Evolutionary conservation across 2,113 vertebrate genomes (phyloP).

Genomic region (Catharus minimus): DNA sequence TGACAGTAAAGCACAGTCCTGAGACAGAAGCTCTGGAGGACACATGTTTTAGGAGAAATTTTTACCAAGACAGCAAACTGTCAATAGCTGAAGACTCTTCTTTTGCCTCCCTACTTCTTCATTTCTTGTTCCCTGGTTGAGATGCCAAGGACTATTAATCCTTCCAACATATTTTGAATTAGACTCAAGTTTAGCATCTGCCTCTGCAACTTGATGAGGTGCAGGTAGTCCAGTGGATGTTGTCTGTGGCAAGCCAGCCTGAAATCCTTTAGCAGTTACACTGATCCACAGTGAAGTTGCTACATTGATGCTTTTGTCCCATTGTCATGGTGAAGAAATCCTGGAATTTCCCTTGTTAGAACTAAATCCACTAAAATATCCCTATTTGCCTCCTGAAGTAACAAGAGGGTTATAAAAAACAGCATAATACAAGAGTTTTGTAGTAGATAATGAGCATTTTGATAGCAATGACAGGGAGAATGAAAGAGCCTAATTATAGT

Average conservation of each 20-base stretch:
- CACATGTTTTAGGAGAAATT: not conserved
- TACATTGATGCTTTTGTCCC: not conserved
- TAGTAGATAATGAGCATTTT: conserved; percentile 41
- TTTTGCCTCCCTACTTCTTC: not conserved
- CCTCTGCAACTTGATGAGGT: not conserved
- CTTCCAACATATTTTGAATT: not conserved
- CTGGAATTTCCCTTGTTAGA: conserved; percentile 4
- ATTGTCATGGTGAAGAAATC: not conserved
- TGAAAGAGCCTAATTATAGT: conserved; percentile 42
- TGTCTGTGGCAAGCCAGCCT: not conserved
- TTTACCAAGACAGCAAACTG: not conserved
- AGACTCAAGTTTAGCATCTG: not conserved
- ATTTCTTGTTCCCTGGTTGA: not conserved
- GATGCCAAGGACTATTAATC: not conserved
- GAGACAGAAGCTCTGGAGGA: not conserved
- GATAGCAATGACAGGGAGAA: not conserved
- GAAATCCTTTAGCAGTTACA: not conserved
- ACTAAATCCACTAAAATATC: not conserved
- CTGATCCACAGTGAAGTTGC: not conserved
- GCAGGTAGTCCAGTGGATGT: not conserved
- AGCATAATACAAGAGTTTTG: not conserved
- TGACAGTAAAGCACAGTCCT: not conserved
- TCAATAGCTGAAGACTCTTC: not conserved
- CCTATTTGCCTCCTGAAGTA: not conserved
- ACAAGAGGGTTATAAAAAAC: not conserved